A percentile compares a stretch with the other conserved stretches of the same genome.
phyloP scores from a whole-genome alignment of 1,140 invertebrate species.

The Anastatus disparis region DNA sequence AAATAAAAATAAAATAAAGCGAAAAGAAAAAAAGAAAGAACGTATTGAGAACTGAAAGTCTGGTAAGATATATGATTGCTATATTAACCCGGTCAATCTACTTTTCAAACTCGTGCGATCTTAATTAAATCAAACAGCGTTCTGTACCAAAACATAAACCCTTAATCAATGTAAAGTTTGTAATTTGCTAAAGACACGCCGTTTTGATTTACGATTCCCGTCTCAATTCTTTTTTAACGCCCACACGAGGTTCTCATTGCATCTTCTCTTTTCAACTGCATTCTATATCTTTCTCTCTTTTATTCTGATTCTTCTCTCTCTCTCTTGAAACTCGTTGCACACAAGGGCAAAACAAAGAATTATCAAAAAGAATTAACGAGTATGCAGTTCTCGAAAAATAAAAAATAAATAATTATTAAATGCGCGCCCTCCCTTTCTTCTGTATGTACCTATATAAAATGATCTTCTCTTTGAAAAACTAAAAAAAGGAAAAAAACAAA shows the following conservation, averaged over 20 bases:
- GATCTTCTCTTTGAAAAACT: too few relatives aligned
- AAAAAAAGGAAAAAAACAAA: too few relatives aligned
- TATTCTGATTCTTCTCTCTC: not conserved
- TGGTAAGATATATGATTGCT: constrained; percentile 29
- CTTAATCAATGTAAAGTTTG: constrained; percentile 39
- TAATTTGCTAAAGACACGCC: constrained; percentile 36
- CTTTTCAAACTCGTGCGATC: constrained; percentile 38
- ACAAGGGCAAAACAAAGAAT: constrained; percentile 3
- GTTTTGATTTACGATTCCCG: constrained; percentile 33
- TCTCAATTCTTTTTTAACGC: constrained; percentile 27
- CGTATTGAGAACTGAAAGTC: not conserved
- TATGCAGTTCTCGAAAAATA: not conserved
- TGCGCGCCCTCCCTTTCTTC: not conserved
- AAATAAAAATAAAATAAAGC: not conserved
- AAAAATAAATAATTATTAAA: constrained; percentile 18
- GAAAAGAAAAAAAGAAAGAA: not conserved
- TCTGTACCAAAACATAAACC: constrained; percentile 11
- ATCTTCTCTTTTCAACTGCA: not conserved
- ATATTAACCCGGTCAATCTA: constrained; percentile 34
- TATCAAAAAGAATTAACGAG: constrained; percentile 27
- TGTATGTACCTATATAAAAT: too few relatives aligned
- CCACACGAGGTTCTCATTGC: constrained; percentile 18
- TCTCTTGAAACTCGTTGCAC: not conserved
- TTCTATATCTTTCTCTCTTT: too few relatives aligned
- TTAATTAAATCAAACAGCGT: constrained; percentile 40